These are phyloP conservation scores for Tetragonisca angustula DNA, from an alignment of 2,888 invertebrate species.

Conservation along the genomic window DNA sequence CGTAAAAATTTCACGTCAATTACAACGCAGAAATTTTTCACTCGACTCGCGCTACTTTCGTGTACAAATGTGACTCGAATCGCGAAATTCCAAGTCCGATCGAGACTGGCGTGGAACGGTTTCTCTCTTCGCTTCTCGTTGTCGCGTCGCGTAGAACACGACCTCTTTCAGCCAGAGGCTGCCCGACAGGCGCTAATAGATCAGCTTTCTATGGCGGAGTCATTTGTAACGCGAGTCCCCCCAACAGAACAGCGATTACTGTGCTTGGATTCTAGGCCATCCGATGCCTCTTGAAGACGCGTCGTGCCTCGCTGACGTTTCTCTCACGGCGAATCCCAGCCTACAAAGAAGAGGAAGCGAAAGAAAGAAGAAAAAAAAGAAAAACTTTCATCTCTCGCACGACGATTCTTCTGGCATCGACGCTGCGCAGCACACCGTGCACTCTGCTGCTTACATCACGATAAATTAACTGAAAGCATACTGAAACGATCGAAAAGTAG, in stretches of 20 bases:
- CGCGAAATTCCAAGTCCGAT: not conserved
- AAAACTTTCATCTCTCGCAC: not conserved
- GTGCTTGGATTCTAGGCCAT: not conserved
- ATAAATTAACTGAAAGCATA: not conserved
- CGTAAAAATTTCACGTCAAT: not conserved
- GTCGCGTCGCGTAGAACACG: not conserved
- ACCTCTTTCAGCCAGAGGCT: constrained; percentile 1
- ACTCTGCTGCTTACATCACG: not conserved
- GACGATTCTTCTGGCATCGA: not conserved
- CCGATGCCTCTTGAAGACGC: not conserved
- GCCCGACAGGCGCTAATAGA: not conserved
- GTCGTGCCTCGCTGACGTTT: not conserved
- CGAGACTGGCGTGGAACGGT: not conserved
- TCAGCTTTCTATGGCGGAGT: constrained; percentile 13
- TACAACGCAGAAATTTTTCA: no score
- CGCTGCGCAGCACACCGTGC: not conserved
- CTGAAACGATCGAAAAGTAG: constrained; percentile 18
- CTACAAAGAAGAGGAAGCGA: no score
- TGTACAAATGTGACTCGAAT: not conserved
- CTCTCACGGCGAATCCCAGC: not conserved
- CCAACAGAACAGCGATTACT: not conserved
- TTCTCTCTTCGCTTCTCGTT: constrained; percentile 4
- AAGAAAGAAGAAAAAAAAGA: no score
- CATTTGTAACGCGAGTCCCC: constrained; percentile 8
- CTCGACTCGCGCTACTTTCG: not conserved